phyloP scores from a whole-genome alignment of 2,113 vertebrate genomes.

The Ctenodactylus gundi region DNA sequence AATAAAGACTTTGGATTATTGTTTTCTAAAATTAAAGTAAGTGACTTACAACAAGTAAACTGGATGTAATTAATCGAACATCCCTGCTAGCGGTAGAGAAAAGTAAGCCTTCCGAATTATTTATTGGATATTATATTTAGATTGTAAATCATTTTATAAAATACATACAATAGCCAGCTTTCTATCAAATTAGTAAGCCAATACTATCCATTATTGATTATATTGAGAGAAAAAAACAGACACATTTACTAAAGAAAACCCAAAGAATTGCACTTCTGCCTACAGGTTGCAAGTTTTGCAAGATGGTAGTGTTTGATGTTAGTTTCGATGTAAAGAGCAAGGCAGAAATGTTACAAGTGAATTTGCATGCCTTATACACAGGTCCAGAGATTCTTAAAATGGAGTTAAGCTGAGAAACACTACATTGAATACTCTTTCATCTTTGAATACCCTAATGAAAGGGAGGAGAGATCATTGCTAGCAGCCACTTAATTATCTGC shows the following conservation, averaged over 20 bases:
- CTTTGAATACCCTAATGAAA: slow-evolving; percentile 21
- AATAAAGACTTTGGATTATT: neutral
- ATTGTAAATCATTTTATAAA: slow-evolving; percentile 60
- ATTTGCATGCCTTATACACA: slow-evolving; percentile 44
- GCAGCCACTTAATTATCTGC: slow-evolving; percentile 77
- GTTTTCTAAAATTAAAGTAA: slow-evolving; percentile 45
- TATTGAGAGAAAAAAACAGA: neutral
- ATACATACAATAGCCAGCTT: neutral
- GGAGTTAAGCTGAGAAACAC: slow-evolving; percentile 58
- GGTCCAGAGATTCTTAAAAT: slow-evolving; percentile 5
- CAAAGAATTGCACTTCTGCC: neutral
- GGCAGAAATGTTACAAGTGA: slow-evolving; percentile 38
- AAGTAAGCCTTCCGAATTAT: neutral
- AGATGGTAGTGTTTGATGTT: slow-evolving; percentile 47
- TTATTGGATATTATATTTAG: slow-evolving; percentile 43
- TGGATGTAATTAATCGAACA: neutral
- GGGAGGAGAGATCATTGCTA: neutral
- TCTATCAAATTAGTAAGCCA: slow-evolving; percentile 29
- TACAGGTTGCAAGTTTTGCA: slow-evolving; percentile 44
- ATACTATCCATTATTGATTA: neutral
- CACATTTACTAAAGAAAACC: slow-evolving; percentile 37
- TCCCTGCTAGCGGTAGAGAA: neutral
- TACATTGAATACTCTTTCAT: slow-evolving; percentile 49
- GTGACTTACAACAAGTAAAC: neutral
- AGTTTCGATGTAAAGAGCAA: slow-evolving; percentile 57